Percentiles rank a stretch among this genome's conserved stretches.
These are phyloP conservation scores for Harpagus bidentatus DNA, from an alignment of 2,113 vertebrate genomes.

Conservation along the genomic window DNA sequence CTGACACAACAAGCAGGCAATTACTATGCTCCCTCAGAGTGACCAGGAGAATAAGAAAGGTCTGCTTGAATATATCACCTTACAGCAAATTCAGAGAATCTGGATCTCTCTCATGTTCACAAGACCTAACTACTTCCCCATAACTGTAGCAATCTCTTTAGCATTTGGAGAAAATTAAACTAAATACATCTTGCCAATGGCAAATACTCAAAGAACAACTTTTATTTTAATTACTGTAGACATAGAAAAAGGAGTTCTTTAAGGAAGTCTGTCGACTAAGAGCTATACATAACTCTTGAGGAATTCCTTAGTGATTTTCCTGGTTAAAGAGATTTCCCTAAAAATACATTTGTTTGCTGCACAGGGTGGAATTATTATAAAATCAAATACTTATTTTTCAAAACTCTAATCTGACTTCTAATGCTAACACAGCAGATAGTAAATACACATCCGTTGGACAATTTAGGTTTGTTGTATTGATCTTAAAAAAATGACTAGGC, in stretches of 20 bases:
- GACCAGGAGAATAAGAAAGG: neutral
- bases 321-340: constrained; percentile 52
- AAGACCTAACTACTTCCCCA: neutral
- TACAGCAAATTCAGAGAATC: neutral
- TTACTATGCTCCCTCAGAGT: neutral
- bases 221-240: constrained; percentile 61
- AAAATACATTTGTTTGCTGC: constrained; percentile 46
- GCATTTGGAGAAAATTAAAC: constrained; percentile 65
- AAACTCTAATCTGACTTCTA: neutral
- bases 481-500: constrained; percentile 11
- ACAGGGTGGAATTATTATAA: constrained; percentile 28
- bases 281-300: constrained; percentile 53
- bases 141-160: constrained; percentile 19
- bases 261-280: constrained; percentile 48
- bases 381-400: constrained; percentile 50
- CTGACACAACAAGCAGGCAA: neutral
- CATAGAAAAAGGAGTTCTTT: constrained; percentile 40
- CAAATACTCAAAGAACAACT: constrained; percentile 52
- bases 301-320: constrained; percentile 61
- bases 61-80: neutral
- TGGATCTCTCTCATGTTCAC: neutral
- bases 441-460: neutral
- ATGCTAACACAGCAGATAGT: constrained; percentile 1
- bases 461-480: constrained; percentile 5
- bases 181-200: constrained; percentile 37